phyloP scores from a whole-genome alignment of 2,888 invertebrate species.

The Acleris literana region DNA sequence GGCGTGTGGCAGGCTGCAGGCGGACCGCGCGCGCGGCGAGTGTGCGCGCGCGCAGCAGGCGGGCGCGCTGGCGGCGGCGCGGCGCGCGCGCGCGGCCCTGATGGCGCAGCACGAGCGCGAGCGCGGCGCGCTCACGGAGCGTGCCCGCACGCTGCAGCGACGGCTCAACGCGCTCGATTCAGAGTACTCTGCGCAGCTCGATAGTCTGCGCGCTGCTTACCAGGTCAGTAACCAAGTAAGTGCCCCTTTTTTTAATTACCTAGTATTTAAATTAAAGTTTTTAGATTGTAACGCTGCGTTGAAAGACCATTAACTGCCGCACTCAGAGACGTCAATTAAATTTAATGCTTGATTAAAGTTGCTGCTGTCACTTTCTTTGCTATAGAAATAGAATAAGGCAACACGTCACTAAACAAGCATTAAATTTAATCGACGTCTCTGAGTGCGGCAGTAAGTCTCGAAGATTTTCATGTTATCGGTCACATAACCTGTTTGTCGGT shows the following conservation, averaged over 20 bases:
- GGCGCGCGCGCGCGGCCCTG: constrained; percentile 73
- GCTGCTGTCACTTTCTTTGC: too few relatives aligned
- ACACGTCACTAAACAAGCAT: too few relatives aligned
- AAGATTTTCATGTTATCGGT: too few relatives aligned
- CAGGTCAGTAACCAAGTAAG: constrained; percentile 70
- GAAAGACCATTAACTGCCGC: too few relatives aligned
- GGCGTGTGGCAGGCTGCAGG: constrained; percentile 55
- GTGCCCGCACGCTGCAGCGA: constrained; percentile 88
- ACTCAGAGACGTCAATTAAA: too few relatives aligned
- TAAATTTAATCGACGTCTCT: too few relatives aligned
- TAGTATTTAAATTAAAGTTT: background rate
- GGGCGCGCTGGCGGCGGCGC: constrained; percentile 71
- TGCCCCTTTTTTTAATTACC: background rate
- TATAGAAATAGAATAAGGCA: too few relatives aligned
- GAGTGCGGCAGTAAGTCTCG: too few relatives aligned
- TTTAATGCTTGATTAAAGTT: too few relatives aligned
- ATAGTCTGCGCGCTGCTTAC: constrained; percentile 90
- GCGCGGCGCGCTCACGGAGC: constrained; percentile 86
- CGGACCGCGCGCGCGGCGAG: constrained; percentile 70
- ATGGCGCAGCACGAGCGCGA: constrained; percentile 81
- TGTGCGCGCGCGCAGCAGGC: constrained; percentile 75
- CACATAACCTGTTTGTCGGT: too few relatives aligned
- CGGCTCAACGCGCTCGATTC: constrained; percentile 89
- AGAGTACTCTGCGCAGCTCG: constrained; percentile 92
- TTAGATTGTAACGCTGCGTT: too few relatives aligned